phyloP scores from a whole-genome alignment of 1,140 invertebrate species.

The Drosophila tropicalis region DNA sequence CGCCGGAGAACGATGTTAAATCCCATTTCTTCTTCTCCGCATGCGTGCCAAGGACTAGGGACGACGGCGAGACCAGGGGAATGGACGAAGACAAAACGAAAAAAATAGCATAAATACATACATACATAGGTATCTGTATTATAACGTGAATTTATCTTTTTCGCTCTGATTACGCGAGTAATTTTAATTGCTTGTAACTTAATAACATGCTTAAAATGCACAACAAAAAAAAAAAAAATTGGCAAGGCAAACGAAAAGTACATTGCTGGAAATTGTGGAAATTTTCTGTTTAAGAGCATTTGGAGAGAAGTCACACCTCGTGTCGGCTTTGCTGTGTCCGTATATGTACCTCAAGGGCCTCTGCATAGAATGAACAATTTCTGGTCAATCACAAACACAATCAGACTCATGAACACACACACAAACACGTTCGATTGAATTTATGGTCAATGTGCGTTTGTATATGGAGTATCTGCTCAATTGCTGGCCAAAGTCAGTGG shows the following conservation, averaged over 20 bases:
- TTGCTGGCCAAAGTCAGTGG: constrained; percentile 32
- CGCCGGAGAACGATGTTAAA: constrained; percentile 45
- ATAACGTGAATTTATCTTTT: constrained; percentile 78
- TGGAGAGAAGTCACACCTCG: background rate
- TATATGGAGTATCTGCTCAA: constrained; percentile 30
- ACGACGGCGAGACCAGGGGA: constrained; percentile 26
- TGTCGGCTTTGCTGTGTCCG: background rate
- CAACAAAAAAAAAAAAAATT: background rate
- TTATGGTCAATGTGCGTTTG: constrained; percentile 9
- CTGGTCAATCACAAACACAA: background rate
- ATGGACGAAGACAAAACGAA: constrained; percentile 43
- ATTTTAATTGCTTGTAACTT: constrained; percentile 81
- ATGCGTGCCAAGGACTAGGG: constrained; percentile 22
- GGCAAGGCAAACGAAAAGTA: background rate
- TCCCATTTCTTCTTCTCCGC: constrained; percentile 9
- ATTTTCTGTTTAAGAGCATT: background rate
- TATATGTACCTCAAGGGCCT: background rate
- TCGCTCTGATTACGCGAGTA: constrained; percentile 80
- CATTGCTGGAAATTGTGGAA: background rate
- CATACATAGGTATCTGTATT: constrained; percentile 29
- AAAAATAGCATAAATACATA: constrained; percentile 52
- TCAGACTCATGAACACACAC: constrained; percentile 24
- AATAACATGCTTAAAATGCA: constrained; percentile 61
- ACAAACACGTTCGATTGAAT: constrained; percentile 33
- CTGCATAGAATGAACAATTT: background rate